Evolutionary conservation across 2,797 vertebrate genomes (phyloP).

Genomic region (Mormyrops boulengeri): DNA sequence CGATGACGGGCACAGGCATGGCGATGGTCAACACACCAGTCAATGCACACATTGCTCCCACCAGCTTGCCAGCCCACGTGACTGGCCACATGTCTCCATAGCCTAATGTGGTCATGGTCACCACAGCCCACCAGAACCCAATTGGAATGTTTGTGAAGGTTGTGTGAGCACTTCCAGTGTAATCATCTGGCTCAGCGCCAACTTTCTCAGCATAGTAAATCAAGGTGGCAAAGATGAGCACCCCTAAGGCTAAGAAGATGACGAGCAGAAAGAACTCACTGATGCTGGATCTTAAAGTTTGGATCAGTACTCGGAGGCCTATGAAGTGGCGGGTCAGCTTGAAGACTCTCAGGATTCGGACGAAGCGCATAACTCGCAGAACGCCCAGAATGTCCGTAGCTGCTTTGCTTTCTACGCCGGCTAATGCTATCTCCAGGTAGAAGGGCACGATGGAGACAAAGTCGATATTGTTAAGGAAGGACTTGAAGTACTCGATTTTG

Average conservation of each 20-base stretch:
- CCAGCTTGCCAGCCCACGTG: constrained; percentile 98
- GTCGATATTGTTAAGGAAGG: constrained; percentile 97
- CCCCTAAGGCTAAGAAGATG: constrained; percentile 96
- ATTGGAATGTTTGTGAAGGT: constrained; percentile 99
- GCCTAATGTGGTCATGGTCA: constrained; percentile 98
- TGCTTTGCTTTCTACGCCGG: constrained; percentile 93
- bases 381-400: constrained; percentile 98
- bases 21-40: constrained; percentile 98
- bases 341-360: constrained; percentile 97
- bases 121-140: constrained; percentile 99
- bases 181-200: constrained; percentile 88
- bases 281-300: constrained; percentile 96
- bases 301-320: constrained; percentile 90
- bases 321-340: constrained; percentile 98
- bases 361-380: constrained; percentile 92
- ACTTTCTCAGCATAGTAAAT: constrained; percentile 99
- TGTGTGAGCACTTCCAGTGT: constrained; percentile 88
- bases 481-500: constrained; percentile 97
- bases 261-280: constrained; percentile 98
- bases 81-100: constrained; percentile 99
- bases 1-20: constrained; percentile 98
- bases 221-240: constrained; percentile 99
- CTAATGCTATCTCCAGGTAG: constrained; percentile 95
- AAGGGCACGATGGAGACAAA: constrained; percentile 98
- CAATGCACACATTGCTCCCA: constrained; percentile 93